These are phyloP conservation scores for Pseudochromis fuscus DNA, from an alignment of 2,797 vertebrate genomes.

Conservation along the genomic window DNA sequence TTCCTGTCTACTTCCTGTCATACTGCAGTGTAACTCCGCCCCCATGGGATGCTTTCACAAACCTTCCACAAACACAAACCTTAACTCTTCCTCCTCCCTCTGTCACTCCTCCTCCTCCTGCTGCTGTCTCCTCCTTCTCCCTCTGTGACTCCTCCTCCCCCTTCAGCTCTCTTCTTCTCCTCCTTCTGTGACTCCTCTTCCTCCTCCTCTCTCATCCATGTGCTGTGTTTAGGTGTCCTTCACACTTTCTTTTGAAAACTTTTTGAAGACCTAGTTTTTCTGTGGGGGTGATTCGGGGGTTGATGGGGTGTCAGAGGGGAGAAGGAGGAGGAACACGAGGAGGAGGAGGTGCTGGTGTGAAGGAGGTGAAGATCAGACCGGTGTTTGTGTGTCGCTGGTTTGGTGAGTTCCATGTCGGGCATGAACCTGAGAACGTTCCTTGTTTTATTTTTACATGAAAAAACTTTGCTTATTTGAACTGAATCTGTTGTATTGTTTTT, in stretches of 20 bases:
- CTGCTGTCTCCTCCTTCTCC: background rate
- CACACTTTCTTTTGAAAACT: background rate
- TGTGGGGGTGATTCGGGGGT: background rate
- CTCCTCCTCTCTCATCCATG: background rate
- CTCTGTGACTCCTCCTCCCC: background rate
- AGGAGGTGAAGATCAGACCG: slow-evolving; percentile 52
- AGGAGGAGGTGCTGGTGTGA: slow-evolving; percentile 26
- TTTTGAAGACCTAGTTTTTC: background rate
- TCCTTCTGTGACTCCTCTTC: background rate
- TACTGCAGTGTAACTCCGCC: background rate
- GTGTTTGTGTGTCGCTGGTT: slow-evolving; percentile 38
- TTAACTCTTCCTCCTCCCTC: background rate
- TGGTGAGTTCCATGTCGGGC: slow-evolving; percentile 45
- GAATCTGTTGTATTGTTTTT: no score
- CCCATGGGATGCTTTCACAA: slow-evolving; percentile 28
- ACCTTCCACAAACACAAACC: slow-evolving; percentile 35
- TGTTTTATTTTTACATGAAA: no score
- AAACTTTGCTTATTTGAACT: no score
- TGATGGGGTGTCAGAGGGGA: slow-evolving; percentile 65
- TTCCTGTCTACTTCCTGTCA: background rate
- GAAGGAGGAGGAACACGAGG: slow-evolving; percentile 22
- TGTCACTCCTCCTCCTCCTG: no score
- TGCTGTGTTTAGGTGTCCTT: slow-evolving; percentile 28
- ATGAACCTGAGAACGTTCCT: no score
- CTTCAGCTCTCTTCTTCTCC: background rate